Evolutionary conservation across 2,888 invertebrate genomes (phyloP).

Genomic region (Tortricodes alternella): DNA sequence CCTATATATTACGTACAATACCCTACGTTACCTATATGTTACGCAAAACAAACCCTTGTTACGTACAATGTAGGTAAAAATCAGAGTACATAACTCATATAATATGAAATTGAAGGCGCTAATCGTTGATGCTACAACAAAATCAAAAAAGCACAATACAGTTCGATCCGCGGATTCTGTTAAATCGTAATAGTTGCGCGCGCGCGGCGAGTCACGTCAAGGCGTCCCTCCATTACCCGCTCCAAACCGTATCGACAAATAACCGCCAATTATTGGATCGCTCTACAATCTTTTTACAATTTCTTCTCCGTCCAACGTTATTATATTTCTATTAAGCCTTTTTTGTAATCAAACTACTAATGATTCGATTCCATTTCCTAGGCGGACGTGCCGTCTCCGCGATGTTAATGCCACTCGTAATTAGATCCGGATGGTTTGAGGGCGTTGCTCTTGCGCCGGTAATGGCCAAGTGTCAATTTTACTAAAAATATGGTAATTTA

Average conservation of each 20-base stretch:
- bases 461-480: slow-evolving; percentile 77
- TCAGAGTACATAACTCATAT: not conserved
- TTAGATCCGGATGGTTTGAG: slow-evolving; percentile 82
- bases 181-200: slow-evolving; percentile 57
- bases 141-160: slow-evolving; percentile 28
- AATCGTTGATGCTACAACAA: slow-evolving; percentile 14
- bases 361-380: slow-evolving; percentile 83
- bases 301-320: slow-evolving; percentile 79
- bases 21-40: too few species aligned
- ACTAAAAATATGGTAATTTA: slow-evolving; percentile 78
- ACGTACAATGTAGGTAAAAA: too few species aligned
- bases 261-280: slow-evolving; percentile 82
- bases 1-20: too few species aligned
- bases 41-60: too few species aligned
- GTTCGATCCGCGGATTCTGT: slow-evolving; percentile 59
- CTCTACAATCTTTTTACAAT: slow-evolving; percentile 83
- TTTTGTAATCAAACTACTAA: slow-evolving; percentile 83
- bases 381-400: slow-evolving; percentile 80
- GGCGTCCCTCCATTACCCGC: slow-evolving; percentile 77
- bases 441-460: slow-evolving; percentile 73
- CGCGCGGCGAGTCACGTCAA: slow-evolving; percentile 70
- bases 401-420: slow-evolving; percentile 81
- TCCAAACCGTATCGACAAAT: slow-evolving; percentile 82
- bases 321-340: slow-evolving; percentile 83
- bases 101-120: not conserved